These are phyloP conservation scores for Seira musarum DNA, from an alignment of 2,888 invertebrate genomes.

Conservation along the genomic window DNA sequence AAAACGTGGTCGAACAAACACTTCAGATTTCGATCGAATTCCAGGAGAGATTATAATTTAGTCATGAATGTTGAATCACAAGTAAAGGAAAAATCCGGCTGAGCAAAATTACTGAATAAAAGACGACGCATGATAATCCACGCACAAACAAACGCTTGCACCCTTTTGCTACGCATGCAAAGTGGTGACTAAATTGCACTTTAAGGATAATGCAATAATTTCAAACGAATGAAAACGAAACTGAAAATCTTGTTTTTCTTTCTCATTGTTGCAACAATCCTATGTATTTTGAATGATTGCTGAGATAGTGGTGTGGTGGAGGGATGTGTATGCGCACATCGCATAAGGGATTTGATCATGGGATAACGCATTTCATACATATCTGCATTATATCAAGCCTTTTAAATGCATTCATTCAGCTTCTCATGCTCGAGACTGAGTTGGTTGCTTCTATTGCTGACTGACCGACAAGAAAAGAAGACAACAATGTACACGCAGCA, in stretches of 20 bases:
- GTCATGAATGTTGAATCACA: neutral
- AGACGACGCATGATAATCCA: too few relatives aligned
- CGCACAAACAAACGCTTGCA: too few relatives aligned
- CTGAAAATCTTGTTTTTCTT: too few relatives aligned
- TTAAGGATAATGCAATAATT: too few relatives aligned
- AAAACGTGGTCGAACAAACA: neutral
- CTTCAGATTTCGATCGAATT: neutral
- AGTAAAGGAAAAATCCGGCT: neutral
- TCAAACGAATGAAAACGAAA: conserved; percentile 23
- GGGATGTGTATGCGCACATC: conserved; percentile 13
- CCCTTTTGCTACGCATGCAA: conserved; percentile 50
- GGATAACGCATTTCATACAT: neutral
- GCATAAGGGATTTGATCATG: neutral
- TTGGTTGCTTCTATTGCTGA: too few relatives aligned
- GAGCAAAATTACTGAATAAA: too few relatives aligned
- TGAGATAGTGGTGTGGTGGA: neutral
- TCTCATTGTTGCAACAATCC: neutral
- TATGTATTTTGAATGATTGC: neutral
- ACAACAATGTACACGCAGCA: too few relatives aligned
- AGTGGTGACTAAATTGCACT: conserved; percentile 32
- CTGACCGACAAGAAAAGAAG: too few relatives aligned
- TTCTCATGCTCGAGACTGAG: too few relatives aligned
- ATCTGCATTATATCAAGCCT: too few relatives aligned
- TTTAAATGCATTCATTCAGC: too few relatives aligned
- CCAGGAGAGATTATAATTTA: conserved; percentile 7